Conservation (phyloP, 1,140 invertebrate genomes). For the Drosophila subpulchrella region DNA sequence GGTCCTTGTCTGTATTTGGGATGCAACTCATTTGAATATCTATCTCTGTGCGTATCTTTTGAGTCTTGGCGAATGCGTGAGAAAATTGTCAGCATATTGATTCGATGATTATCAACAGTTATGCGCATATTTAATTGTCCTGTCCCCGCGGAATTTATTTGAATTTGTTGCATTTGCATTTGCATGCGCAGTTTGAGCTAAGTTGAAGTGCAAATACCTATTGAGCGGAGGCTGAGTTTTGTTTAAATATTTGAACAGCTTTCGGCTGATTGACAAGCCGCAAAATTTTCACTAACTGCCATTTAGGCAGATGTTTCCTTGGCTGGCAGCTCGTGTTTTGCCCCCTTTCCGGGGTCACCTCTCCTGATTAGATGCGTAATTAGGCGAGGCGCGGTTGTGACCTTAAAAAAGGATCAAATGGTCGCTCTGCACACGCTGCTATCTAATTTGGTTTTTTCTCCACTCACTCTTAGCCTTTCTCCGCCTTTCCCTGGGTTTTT, state of each 20-base stretch:
- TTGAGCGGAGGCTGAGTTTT: slow-evolving; percentile 30
- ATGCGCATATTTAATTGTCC: slow-evolving; percentile 78
- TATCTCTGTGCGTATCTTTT: slow-evolving; percentile 37
- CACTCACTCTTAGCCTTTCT: slow-evolving; percentile 36
- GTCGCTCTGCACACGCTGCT: slow-evolving; percentile 49
- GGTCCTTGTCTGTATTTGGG: slow-evolving; percentile 14
- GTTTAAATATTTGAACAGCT: slow-evolving; percentile 75
- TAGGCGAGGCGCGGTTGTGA: slow-evolving; percentile 52
- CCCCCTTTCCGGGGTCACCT: slow-evolving; percentile 9
- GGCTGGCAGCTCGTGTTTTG: neutral
- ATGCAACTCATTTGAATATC: slow-evolving; percentile 69
- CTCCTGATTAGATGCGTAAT: slow-evolving; percentile 76
- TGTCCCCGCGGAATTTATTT: slow-evolving; percentile 28
- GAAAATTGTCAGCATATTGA: slow-evolving; percentile 82
- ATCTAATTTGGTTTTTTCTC: slow-evolving; percentile 67
- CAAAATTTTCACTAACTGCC: slow-evolving; percentile 32
- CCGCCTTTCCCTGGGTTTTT: slow-evolving; percentile 13
- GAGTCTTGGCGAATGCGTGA: slow-evolving; percentile 58
- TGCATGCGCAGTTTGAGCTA: slow-evolving; percentile 38
- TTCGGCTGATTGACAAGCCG: slow-evolving; percentile 64
- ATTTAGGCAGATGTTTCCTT: slow-evolving; percentile 32
- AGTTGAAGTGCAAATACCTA: slow-evolving; percentile 71
- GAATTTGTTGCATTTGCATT: slow-evolving; percentile 42
- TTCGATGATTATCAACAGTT: slow-evolving; percentile 80
- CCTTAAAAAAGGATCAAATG: slow-evolving; percentile 73